Evolutionary conservation across 2,113 vertebrate species (phyloP).

Genomic region (Zosterops borbonicus): DNA sequence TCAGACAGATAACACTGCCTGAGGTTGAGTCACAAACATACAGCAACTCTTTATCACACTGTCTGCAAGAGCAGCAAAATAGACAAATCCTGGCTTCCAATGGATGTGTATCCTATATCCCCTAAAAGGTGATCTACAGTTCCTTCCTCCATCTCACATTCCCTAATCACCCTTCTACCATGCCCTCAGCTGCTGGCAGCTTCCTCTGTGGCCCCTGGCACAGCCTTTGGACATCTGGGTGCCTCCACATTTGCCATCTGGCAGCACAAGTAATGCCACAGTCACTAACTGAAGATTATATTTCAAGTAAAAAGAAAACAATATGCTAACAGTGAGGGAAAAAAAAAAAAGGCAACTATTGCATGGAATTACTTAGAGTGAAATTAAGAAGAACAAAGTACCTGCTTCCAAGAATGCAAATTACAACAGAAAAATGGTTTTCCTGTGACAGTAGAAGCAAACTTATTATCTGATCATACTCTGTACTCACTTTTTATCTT

Average conservation of each 20-base stretch:
- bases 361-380: neutral
- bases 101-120: neutral
- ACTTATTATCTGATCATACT: neutral
- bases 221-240: neutral
- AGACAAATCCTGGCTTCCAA: neutral
- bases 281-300: neutral
- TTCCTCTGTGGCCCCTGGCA: neutral
- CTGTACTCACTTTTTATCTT: neutral
- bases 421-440: neutral
- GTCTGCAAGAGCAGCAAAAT: neutral
- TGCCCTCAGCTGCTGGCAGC: neutral
- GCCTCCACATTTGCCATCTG: neutral
- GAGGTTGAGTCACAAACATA: neutral
- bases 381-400: neutral
- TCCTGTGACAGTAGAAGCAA: neutral
- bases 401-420: neutral
- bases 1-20: neutral
- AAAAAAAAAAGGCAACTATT: neutral
- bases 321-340: neutral
- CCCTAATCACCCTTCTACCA: neutral
- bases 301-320: neutral
- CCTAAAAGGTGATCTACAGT: rapidly evolving
- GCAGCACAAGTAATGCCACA: rapidly evolving
- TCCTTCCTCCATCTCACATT: neutral
- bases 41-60: neutral